phyloP scores from a whole-genome alignment of 2,888 invertebrate genomes.

The Empis stercorea region DNA sequence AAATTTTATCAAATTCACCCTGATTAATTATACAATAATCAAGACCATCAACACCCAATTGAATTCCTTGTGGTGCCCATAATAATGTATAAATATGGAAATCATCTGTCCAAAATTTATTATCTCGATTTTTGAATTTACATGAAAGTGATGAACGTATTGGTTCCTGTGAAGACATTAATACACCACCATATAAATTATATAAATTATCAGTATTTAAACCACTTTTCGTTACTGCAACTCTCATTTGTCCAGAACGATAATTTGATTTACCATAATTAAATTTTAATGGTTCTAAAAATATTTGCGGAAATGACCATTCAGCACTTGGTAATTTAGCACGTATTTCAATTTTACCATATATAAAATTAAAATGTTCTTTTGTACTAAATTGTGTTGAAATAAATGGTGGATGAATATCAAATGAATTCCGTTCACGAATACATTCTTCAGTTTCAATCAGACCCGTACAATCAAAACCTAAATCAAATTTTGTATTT shows the following conservation, averaged over 20 bases:
- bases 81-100: conserved; percentile 56
- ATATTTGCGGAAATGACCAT: conserved; percentile 63
- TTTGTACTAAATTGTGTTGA: conserved; percentile 52
- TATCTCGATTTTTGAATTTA: conserved; percentile 14
- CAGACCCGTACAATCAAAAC: conserved; percentile 24
- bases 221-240: conserved; percentile 43
- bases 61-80: conserved; percentile 41
- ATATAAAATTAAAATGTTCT: conserved; percentile 48
- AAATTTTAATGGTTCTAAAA: conserved; percentile 47
- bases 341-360: conserved; percentile 52
- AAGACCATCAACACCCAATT: conserved; percentile 39
- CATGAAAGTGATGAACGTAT: conserved; percentile 24
- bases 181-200: conserved; percentile 18
- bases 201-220: not conserved
- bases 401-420: conserved; percentile 52
- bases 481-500: conserved; percentile 11
- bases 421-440: conserved; percentile 15
- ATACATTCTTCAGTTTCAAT: conserved; percentile 21
- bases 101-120: conserved; percentile 33
- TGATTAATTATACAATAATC: conserved; percentile 39
- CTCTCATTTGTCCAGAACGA: conserved; percentile 56
- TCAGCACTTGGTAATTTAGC: conserved; percentile 62
- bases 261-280: conserved; percentile 43
- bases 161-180: conserved; percentile 22
- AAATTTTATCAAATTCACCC: conserved; percentile 19